Conservation (phyloP, 2,113 vertebrate species). For the Ondatra zibethicus region DNA sequence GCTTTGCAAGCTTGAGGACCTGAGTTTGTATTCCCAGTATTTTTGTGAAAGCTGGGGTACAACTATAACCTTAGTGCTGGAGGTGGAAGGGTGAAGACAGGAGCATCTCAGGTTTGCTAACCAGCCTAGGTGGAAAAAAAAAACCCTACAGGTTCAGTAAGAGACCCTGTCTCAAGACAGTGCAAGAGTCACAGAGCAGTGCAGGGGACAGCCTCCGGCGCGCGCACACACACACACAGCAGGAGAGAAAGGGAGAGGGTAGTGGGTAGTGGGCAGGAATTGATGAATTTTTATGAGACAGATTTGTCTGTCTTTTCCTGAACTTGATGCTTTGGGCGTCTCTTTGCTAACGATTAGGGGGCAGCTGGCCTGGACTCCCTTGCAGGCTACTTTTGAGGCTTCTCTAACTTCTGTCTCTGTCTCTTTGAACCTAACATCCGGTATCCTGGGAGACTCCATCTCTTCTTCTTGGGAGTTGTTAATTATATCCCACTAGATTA, state of each 20-base stretch:
- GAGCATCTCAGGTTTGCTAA: not conserved
- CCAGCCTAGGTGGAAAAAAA: not conserved
- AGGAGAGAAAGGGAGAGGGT: not conserved
- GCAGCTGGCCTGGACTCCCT: not conserved
- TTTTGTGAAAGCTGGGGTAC: not conserved
- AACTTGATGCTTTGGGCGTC: not conserved
- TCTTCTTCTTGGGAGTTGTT: slow-evolving; percentile 39
- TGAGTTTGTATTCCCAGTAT: not conserved
- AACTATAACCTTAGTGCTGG: not conserved
- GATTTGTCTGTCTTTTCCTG: not conserved
- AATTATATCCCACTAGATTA: not conserved
- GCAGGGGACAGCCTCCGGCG: too few species aligned
- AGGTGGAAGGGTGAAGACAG: not conserved
- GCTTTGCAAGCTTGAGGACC: not conserved
- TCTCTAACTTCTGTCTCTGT: not conserved
- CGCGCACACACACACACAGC: not conserved
- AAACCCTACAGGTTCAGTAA: not conserved
- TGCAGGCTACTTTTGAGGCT: not conserved
- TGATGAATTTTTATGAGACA: slow-evolving; percentile 13
- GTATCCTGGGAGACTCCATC: not conserved
- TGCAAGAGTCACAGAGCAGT: not conserved
- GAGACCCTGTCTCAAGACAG: not conserved
- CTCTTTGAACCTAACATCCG: not conserved
- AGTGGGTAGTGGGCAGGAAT: not conserved
- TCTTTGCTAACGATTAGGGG: not conserved